Evolutionary conservation across 2,888 invertebrate genomes (phyloP).

Genomic region (Eupeodes luniger): DNA sequence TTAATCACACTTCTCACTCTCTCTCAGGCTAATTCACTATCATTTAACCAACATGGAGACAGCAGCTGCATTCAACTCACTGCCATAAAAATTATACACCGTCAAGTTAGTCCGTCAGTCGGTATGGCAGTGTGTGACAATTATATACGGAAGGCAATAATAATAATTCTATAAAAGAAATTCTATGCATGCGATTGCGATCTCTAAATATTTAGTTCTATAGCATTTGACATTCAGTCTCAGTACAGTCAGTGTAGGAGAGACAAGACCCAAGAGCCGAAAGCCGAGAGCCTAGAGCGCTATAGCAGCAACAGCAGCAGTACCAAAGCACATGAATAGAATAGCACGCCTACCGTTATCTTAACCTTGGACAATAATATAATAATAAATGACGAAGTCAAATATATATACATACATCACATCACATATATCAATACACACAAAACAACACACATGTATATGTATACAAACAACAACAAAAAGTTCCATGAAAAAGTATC

Average conservation of each 20-base stretch:
- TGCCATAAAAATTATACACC: not conserved
- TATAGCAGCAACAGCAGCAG: too few relatives aligned
- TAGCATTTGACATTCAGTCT: not conserved
- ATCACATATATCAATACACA: not conserved
- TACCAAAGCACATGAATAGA: conserved; percentile 14
- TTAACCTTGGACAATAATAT: conserved; percentile 76
- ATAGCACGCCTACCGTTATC: conserved; percentile 74
- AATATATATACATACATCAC: not conserved
- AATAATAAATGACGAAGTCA: conserved; percentile 60
- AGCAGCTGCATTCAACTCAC: not conserved
- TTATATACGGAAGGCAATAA: conserved; percentile 20
- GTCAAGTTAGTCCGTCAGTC: not conserved
- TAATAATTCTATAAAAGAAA: conserved; percentile 5
- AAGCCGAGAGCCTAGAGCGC: too few relatives aligned
- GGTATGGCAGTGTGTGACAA: conserved; percentile 34
- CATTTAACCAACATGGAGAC: not conserved
- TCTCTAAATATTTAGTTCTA: not conserved
- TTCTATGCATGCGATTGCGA: conserved; percentile 22
- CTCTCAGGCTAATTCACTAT: too few relatives aligned
- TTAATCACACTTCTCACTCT: conserved; percentile 48
- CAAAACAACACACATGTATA: conserved; percentile 1
- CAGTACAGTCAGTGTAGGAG: conserved; percentile 34
- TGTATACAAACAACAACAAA: not conserved
- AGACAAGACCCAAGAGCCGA: too few relatives aligned
- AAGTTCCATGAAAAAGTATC: conserved; percentile 42